phyloP scores from a whole-genome alignment of 2,113 vertebrate genomes.

The Mohoua ochrocephala region DNA sequence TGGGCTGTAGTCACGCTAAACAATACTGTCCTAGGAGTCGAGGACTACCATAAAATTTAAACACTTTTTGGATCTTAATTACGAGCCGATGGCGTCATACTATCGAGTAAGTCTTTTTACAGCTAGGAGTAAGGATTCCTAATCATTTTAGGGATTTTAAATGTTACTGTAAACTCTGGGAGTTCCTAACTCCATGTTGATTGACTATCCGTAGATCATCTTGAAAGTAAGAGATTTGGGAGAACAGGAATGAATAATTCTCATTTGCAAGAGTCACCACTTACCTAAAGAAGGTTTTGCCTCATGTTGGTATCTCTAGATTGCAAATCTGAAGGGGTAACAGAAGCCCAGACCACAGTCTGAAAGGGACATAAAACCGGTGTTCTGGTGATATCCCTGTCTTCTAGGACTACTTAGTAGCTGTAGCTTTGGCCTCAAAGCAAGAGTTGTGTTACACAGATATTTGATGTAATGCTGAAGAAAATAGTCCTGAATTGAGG shows the following conservation, averaged over 20 bases:
- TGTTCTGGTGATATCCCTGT: background rate
- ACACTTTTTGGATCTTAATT: background rate
- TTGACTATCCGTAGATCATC: background rate
- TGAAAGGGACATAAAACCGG: background rate
- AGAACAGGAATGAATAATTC: background rate
- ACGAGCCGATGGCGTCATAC: background rate
- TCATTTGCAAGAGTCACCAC: background rate
- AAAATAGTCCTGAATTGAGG: background rate
- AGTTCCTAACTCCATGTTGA: background rate
- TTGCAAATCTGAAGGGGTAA: background rate
- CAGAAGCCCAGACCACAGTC: background rate
- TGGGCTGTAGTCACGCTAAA: background rate
- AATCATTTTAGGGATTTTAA: background rate
- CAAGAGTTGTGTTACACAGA: background rate
- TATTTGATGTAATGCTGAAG: background rate
- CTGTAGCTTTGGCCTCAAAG: background rate
- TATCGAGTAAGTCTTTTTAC: background rate
- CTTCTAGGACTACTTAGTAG: background rate
- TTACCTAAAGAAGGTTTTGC: background rate
- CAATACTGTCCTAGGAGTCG: background rate
- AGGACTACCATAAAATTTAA: background rate
- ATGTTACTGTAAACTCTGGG: background rate
- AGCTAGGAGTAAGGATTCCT: background rate
- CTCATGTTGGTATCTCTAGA: background rate
- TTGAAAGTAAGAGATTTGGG: background rate